Evolutionary conservation across 2,113 vertebrate genomes (phyloP).

Genomic region (Numida meleagris): DNA sequence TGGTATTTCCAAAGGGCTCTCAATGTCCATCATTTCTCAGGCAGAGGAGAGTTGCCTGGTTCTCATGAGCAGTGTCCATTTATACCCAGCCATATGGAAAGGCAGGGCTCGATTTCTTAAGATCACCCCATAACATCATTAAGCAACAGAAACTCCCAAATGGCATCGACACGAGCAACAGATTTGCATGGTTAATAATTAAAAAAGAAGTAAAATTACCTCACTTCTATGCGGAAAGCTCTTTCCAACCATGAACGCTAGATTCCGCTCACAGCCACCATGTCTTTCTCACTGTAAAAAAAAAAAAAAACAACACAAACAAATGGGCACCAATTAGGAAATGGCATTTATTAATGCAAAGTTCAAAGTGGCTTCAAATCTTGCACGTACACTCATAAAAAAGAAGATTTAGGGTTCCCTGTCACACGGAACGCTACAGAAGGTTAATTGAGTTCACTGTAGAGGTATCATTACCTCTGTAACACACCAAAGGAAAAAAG

Average conservation of each 20-base stretch:
- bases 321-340: constrained; percentile 58
- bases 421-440: constrained; percentile 13
- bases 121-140: neutral
- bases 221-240: constrained; percentile 27
- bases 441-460: constrained; percentile 66
- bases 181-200: neutral
- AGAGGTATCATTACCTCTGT: constrained; percentile 50
- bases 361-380: constrained; percentile 29
- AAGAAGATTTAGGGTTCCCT: constrained; percentile 48
- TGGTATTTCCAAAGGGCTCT: neutral
- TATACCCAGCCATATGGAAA: neutral
- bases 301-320: neutral
- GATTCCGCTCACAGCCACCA: constrained; percentile 63
- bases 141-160: neutral
- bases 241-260: constrained; percentile 61
- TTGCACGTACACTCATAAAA: constrained; percentile 18
- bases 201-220: constrained; percentile 60
- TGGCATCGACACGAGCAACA: neutral
- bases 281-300: constrained; percentile 66
- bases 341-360: constrained; percentile 18
- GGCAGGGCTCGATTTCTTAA: neutral
- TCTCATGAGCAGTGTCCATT: rapidly evolving
- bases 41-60: neutral
- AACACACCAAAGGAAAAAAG: constrained; percentile 25
- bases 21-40: neutral